Evolutionary conservation across 2,797 vertebrate genomes (phyloP), one percentile per base, ranked within the genome.

Genomic region (Intellagama lesueurii): DNA sequence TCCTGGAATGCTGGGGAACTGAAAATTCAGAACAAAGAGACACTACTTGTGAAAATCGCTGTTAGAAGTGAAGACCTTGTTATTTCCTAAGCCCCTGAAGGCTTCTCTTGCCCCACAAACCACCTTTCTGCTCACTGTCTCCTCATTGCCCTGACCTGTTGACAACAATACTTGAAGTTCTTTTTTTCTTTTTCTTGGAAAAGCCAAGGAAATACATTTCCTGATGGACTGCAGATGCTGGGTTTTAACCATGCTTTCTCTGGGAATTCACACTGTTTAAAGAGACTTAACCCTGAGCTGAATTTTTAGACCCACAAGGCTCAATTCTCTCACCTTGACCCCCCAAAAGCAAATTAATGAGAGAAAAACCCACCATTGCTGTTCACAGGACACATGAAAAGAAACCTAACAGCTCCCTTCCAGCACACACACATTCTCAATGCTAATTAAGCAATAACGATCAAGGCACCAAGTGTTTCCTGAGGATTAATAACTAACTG

Each of bases 401-500:
- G 95, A 94, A 95, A 94, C 93, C 87, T 94, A 95, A 95, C 84
- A 91, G 91, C 91, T 91, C 91, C 92, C 72, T 80, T 85, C n/a
- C 60, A 87, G 73, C 40, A 44, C 69, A 76, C 69, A 69, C 64
- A 94, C 95, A 95, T 95, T 94, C 93, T 95, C 93, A 95, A 93
- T 95, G 95, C 94, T 95, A 96, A 96, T 96, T 96, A 96, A 96
- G 94, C 93, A 94, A 95, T 95, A 96, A 96, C 82, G 95, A 96
- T 96, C 95, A 97, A 97, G 96, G 96, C 94, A 88, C 92, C 89
- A 90, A 92, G 94, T 96, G 96, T 96, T 97, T 97, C 96, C 96
- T 96, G 96, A 93, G 96, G 96, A 97, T 97, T 97, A 96, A 96
- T 96, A 95, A 95, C 96, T 96, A 94, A 96, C 96, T 93, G 93